phyloP scores from a whole-genome alignment of 2,113 vertebrate species.

The Oryzias javanicus region DNA sequence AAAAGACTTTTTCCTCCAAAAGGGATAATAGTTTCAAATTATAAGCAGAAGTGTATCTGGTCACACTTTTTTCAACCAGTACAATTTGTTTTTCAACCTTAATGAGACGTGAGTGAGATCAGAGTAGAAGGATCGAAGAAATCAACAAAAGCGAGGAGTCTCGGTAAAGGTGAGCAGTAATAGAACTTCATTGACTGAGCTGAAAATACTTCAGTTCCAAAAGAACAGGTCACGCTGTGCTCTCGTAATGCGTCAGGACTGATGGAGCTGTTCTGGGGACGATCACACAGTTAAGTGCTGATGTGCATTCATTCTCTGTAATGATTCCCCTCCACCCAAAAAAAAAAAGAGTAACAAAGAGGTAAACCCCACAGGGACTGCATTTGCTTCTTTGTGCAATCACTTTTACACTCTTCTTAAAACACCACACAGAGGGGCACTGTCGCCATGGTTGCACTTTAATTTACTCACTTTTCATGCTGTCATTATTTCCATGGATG shows the following conservation, averaged over 20 bases:
- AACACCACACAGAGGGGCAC: conserved; percentile 19
- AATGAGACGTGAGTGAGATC: neutral
- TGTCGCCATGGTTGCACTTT: conserved; percentile 56
- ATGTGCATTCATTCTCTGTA: conserved; percentile 29
- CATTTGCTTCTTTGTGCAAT: conserved; percentile 51
- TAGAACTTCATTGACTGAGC: conserved; percentile 7
- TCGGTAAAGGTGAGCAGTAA: conserved; percentile 4
- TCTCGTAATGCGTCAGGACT: conserved; percentile 44
- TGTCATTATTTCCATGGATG: conserved; percentile 19
- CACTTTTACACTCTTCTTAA: conserved; percentile 48
- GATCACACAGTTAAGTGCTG: conserved; percentile 7
- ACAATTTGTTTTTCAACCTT: too few relatives aligned
- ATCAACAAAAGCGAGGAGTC: conserved; percentile 1
- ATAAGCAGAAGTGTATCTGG: too few relatives aligned
- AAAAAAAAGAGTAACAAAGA: conserved; percentile 38
- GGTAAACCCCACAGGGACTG: conserved; percentile 46
- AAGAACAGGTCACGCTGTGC: conserved; percentile 10
- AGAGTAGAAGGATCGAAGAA: neutral
- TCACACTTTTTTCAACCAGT: too few relatives aligned
- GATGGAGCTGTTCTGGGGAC: conserved; percentile 8
- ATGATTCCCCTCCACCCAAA: conserved; percentile 43
- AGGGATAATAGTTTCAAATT: too few relatives aligned
- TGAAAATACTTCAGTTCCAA: conserved; percentile 2
- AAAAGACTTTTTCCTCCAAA: too few relatives aligned
- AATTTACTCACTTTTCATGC: conserved; percentile 8